Evolutionary conservation across 2,113 vertebrate species (phyloP), one percentile per base, ranked within the genome.

Genomic region (Triplophysa siluroides): DNA sequence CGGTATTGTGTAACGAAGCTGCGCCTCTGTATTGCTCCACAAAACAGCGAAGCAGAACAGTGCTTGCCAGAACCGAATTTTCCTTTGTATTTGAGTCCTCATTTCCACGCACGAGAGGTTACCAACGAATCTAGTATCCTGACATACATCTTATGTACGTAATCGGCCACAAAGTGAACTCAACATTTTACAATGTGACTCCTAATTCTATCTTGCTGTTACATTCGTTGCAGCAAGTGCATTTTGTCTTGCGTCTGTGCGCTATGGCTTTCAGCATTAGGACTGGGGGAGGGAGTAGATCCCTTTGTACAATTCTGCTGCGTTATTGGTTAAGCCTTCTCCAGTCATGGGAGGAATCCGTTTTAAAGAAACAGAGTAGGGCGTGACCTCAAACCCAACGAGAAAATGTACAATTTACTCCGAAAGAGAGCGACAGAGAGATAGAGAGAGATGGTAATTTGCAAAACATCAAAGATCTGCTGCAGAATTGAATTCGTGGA

Each of bases 1-100:
- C 0, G 91, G 89, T 87, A 92, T 88, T 41, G 87, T 89, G 79
- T 92, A 92, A n/a, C 88, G 90, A 84, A 93, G 87, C 65, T 89
- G 88, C 43, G 85, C 87, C 1, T 58, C 84, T 67, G 86, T 84
- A 83, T 73, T 87, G 80, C 81, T 84, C 90, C 88, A 85, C 56
- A 69, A 70, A 66, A 82, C 56, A 52, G 54, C 79, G 41, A 85
- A 79, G 77, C 68, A 58, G 68, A 73, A 14, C 81, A 90, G 88
- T 68, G 81, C 85, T 83, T 58, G 79, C 72, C 78, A 89, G 81
- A 68, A 75, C 86, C 45, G 87, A 88, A 83, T 93, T 92, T 8
- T 43, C 63, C 80, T 82, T 74, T 78, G 60, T 67, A 29, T 79
- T 43, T 72, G 68, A 29, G 60, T 77, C 69, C 74, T 82, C 86